A percentile compares a stretch with the other conserved stretches of the same genome.
These are phyloP conservation scores for Lynx canadensis DNA, from an alignment of 2,113 vertebrate genomes.

Conservation along the genomic window DNA sequence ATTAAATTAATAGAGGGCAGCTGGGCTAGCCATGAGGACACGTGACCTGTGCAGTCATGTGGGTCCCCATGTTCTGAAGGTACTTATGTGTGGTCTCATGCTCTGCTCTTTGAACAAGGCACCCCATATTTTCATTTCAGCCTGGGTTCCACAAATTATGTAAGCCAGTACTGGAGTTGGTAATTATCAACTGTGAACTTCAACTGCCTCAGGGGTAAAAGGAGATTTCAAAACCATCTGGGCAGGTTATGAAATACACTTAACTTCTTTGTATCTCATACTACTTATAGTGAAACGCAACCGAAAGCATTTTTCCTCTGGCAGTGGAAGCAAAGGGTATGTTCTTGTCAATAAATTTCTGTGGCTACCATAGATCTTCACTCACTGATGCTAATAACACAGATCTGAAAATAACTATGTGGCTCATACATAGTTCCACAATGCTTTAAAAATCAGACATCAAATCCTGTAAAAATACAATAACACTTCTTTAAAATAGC, in stretches of 20 bases:
- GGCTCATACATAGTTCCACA: not conserved
- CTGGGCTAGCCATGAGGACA: not conserved
- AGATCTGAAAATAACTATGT: not conserved
- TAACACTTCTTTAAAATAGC: not conserved
- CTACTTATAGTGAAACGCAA: conserved; percentile 73
- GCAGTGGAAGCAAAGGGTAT: not conserved
- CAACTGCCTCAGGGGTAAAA: not conserved
- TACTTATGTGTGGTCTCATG: rapidly evolving
- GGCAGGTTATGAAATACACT: conserved; percentile 36
- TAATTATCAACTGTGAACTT: not conserved
- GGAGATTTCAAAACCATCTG: conserved; percentile 59
- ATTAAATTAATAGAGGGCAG: no score
- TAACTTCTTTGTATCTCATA: not conserved
- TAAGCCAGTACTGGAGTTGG: not conserved
- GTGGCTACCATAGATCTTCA: not conserved
- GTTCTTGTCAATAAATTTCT: not conserved
- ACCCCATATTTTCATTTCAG: not conserved
- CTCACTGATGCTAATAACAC: not conserved
- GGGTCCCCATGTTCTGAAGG: not conserved
- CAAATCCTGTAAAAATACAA: not conserved
- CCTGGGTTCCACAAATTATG: not conserved
- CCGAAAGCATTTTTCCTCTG: not conserved
- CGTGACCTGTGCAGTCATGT: not conserved
- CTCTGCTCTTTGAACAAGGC: not conserved
- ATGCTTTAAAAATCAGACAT: not conserved